Evolutionary conservation across 2,113 vertebrate genomes (phyloP).

Genomic region (Phyllostomus discolor): DNA sequence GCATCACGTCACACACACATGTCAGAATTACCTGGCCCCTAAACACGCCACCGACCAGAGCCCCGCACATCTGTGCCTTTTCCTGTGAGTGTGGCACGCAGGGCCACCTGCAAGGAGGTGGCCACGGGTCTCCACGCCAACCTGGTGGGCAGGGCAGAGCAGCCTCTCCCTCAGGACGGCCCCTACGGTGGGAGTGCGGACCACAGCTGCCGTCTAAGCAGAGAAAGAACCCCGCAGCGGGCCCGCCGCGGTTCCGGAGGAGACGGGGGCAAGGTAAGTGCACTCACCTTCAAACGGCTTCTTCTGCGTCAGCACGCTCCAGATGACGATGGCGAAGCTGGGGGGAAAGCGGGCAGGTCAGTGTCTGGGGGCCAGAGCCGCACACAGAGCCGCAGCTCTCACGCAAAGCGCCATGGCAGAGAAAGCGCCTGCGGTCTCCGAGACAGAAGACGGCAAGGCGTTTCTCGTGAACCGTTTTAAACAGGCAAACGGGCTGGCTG

Average conservation of each 20-base stretch:
- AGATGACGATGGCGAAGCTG: constrained; percentile 96
- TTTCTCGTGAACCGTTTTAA: accelerated
- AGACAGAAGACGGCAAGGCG: accelerated
- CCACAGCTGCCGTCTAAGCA: accelerated
- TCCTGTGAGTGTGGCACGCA: accelerated
- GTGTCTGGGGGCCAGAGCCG: background rate
- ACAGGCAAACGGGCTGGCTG: accelerated
- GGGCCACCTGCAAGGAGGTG: accelerated
- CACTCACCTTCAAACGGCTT: constrained; percentile 95
- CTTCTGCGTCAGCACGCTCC: constrained; percentile 97
- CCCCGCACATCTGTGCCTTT: accelerated
- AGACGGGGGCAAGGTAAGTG: accelerated
- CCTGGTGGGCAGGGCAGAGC: background rate
- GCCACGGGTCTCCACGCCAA: accelerated
- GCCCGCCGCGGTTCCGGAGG: accelerated
- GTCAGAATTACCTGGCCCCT: no score
- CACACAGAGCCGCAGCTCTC: accelerated
- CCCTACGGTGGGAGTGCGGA: background rate
- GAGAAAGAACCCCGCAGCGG: accelerated
- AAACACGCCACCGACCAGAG: no score
- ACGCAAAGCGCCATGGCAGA: accelerated
- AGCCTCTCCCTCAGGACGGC: background rate
- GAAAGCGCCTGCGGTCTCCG: background rate
- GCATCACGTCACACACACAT: no score
- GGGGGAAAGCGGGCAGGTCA: constrained; percentile 12